Evolutionary conservation across 2,888 invertebrate genomes (phyloP), one percentile per base, ranked within the genome.

Genomic region (Agrochola lychnidis): DNA sequence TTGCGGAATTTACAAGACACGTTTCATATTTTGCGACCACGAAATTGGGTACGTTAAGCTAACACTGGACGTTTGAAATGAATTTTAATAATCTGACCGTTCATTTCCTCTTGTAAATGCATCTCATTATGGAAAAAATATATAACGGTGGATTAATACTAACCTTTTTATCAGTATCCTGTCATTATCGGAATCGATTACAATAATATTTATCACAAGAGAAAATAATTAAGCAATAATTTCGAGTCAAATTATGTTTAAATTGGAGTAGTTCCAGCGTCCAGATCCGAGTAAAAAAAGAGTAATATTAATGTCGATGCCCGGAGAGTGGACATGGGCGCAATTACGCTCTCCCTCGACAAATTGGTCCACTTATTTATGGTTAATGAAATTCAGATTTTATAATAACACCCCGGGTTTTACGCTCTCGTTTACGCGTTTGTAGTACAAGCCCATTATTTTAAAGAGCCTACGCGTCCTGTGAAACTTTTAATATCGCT

Each of bases 341-440:
- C 90, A 92, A 93, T 93, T 93, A 93, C 89, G 89, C 80, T 83
- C 87, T 86, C 89, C 86, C 76, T 85, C 87, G 84, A 93, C 92
- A 93, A 94, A 93, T 93, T 93, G 91, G 87, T 87, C 90, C 91
- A 93, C 91, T 92, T 92, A 93, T 91, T 93, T 93, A 93, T 92
- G 90, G 91, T 90, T 93, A 94, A 94, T 93, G 92, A 93, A 93
- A 93, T 94, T 94, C 92, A 91, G 92, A 93, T 93, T 93, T 92
- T 92, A 93, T 93, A 94, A 93, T 91, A 93, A 89, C 88, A 86
- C 86, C 87, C 81, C 87, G 85, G 84, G 90, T 91, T 93, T 92
- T 91, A 92, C 90, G 83, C 83, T 88, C 90, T 91, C 90, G 89
- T 93, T 93, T 91, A 89, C 92, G 89, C 90, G 85, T 91, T 90